Percentiles rank a stretch among this genome's conserved stretches.
Conservation (phyloP, 2,797 vertebrate species). For the Cheirogaleus major region DNA sequence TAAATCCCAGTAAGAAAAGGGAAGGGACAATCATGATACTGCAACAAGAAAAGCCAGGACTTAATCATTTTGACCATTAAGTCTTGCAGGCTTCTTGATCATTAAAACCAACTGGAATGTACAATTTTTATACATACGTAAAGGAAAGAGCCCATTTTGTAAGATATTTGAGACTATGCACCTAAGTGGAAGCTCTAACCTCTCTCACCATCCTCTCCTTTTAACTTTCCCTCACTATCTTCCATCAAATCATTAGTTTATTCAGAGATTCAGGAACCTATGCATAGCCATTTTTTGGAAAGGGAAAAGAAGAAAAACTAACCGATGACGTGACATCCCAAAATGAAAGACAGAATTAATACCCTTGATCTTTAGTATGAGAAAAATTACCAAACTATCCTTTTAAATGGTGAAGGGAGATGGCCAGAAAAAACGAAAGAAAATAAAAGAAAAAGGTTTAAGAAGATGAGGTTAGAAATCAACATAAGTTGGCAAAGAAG, state of each 20-base stretch:
- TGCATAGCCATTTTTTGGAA: neutral
- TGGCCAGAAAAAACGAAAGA: neutral
- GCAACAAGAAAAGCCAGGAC: neutral
- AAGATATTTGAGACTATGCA: neutral
- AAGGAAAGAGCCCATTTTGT: neutral
- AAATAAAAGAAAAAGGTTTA: neutral
- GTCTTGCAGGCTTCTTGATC: neutral
- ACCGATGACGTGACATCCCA: neutral
- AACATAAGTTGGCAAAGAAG: neutral
- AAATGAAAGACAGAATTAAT: neutral
- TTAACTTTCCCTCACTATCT: neutral
- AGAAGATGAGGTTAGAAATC: neutral
- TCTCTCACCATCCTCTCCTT: neutral
- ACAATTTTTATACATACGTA: neutral
- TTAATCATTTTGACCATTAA: neutral
- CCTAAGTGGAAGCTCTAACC: neutral
- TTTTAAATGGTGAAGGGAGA: neutral
- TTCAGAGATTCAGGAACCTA: neutral
- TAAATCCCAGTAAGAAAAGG: neutral
- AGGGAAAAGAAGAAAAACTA: neutral
- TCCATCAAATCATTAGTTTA: neutral
- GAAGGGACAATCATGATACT: neutral
- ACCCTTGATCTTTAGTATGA: neutral
- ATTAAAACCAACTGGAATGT: neutral
- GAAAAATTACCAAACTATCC: neutral